Percentiles rank a stretch among this genome's conserved stretches.
Evolutionary conservation across 2,888 invertebrate species (phyloP).

Genomic region (Osmoderma eremita): DNA sequence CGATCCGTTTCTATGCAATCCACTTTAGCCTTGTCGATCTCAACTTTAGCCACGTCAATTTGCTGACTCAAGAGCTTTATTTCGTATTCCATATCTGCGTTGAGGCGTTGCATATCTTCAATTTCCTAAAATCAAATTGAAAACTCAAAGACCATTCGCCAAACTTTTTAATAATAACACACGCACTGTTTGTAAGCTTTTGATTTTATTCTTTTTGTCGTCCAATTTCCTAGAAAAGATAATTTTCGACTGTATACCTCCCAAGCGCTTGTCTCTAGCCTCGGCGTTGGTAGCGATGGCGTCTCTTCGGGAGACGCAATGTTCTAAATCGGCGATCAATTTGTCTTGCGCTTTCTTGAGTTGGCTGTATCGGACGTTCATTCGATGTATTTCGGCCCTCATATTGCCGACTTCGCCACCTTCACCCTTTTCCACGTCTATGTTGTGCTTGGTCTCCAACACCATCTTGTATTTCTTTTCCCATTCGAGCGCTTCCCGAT

Average conservation of each 20-base stretch:
- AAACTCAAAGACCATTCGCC: neutral
- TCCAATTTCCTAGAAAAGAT: constrained; percentile 69
- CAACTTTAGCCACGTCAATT: constrained; percentile 2
- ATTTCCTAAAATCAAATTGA: constrained; percentile 41
- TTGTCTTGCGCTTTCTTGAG: constrained; percentile 69
- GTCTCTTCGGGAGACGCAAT: constrained; percentile 73
- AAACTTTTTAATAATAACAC: neutral
- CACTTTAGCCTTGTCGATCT: constrained; percentile 12
- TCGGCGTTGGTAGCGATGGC: constrained; percentile 70
- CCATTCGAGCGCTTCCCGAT: constrained; percentile 80
- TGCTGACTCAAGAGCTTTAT: constrained; percentile 49
- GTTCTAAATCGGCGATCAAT: constrained; percentile 72
- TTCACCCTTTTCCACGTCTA: constrained; percentile 72
- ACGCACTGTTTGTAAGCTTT: constrained; percentile 65
- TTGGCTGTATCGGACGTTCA: constrained; percentile 74
- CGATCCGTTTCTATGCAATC: constrained; percentile 12
- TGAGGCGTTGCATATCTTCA: constrained; percentile 33
- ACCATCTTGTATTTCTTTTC: constrained; percentile 81
- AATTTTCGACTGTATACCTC: constrained; percentile 63
- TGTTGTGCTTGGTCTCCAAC: constrained; percentile 75
- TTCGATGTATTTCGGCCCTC: constrained; percentile 84
- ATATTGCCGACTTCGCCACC: constrained; percentile 80
- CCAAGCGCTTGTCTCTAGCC: constrained; percentile 66
- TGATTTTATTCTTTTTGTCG: constrained; percentile 69
- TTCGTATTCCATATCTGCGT: constrained; percentile 27